Base-by-base conservation (phyloP, 92 coral and sea anemone genomes). In the Heteractis magnifica region DNA sequence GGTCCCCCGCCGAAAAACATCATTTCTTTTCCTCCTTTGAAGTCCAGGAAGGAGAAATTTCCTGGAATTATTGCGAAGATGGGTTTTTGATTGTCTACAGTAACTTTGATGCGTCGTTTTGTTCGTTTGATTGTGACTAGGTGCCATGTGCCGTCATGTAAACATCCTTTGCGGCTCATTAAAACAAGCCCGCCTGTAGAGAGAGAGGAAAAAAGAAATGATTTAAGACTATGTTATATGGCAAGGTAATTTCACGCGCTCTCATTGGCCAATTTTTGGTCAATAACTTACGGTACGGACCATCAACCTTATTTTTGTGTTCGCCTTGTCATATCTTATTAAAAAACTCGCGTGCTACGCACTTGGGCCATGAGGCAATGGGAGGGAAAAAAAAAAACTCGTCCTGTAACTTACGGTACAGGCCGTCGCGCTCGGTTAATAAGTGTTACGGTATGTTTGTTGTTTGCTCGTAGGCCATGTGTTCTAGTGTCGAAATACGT, bases 1-100 rank as follows among this genome's bases (percentile, higher is more conserved):
- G 88, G 88, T 68, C 88, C 88, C 7, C 88, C 88, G 15, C 88
- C 80, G 56, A 85, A 85, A 44, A 65, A 48, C 88, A 85, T 71
- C 77, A 55, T 59, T 53, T 78, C 88, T 12, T 60, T 79, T n/a
- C 83, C 88, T 15, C 88, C 88, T 59, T 85, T 85, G 23, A 85
- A 85, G 79, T 85, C 88, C 72, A 85, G 83, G 88, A 77, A 77
- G 10, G 83, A 78, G 18, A 78, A 85, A 44, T 65, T 64, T 78
- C 88, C 88, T 26, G 88, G 88, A 52, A 85, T 78, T 12, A 68
- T 79, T 8, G 83, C 83, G 71, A 60, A 72, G 72, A 78, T 71
- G 12, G 77, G 88, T 23, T 65, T 55, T 44, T 85, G 88, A 26
- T 79, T 77, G 52, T 85, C 88, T 16, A 85, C 70, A 7, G 81